These are phyloP conservation scores for Acanthurus tractus DNA, from an alignment of 2,797 vertebrate species.

Conservation along the genomic window DNA sequence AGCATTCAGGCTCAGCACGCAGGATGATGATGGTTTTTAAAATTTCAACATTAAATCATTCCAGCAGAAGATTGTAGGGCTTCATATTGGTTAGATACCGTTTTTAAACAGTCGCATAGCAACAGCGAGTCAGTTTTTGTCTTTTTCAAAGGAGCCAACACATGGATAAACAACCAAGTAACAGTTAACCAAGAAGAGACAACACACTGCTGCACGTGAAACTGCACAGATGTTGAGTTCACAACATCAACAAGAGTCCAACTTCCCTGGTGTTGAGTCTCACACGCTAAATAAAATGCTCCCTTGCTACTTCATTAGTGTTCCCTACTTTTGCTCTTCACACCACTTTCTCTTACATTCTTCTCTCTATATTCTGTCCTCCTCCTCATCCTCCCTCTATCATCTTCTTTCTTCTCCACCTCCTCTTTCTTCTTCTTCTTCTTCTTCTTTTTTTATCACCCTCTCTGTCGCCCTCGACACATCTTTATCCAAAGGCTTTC, in stretches of 20 bases:
- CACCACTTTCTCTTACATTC: slow-evolving; percentile 16
- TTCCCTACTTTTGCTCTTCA: slow-evolving; percentile 15
- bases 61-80: slow-evolving; percentile 31
- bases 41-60: slow-evolving; percentile 35
- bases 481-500: slow-evolving; percentile 68
- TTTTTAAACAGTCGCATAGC: slow-evolving; percentile 67
- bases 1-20: slow-evolving; percentile 32
- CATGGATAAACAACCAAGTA: slow-evolving; percentile 32
- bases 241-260: slow-evolving; percentile 20
- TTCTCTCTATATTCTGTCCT: slow-evolving; percentile 6
- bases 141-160: slow-evolving; percentile 32
- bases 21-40: slow-evolving; percentile 29
- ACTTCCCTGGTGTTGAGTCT: slow-evolving; percentile 6
- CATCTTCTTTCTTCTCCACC: slow-evolving; percentile 3
- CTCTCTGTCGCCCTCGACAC: slow-evolving; percentile 38
- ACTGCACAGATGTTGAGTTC: slow-evolving; percentile 25
- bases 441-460: slow-evolving; percentile 41
- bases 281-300: neutral
- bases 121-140: slow-evolving; percentile 56
- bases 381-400: neutral
- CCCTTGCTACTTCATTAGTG: neutral
- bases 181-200: slow-evolving; percentile 18
- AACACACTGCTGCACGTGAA: slow-evolving; percentile 41
- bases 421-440: slow-evolving; percentile 15
- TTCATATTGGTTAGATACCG: slow-evolving; percentile 43